These are phyloP conservation scores for Drosophila longiperda DNA, from an alignment of 2,888 invertebrate species.

Conservation along the genomic window DNA sequence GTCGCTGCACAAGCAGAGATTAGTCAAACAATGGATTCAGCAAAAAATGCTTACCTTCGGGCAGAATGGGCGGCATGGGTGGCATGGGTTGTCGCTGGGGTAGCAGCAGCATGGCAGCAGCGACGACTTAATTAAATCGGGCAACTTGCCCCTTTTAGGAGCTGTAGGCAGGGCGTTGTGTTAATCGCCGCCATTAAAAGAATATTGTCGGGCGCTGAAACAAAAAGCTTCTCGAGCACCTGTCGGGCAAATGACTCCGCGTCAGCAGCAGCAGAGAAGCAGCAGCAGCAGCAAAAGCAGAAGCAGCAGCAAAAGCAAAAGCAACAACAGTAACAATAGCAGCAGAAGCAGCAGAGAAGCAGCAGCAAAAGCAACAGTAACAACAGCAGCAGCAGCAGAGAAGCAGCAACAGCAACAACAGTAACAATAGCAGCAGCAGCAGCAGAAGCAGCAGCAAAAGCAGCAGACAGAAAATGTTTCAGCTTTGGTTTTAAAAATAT, in stretches of 20 bases:
- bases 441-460: background rate
- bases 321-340: no score
- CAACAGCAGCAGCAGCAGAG: slow-evolving; percentile 7
- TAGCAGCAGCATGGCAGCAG: slow-evolving; percentile 28
- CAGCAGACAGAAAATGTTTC: slow-evolving; percentile 8
- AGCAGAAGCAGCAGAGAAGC: background rate
- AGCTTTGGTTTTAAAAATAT: slow-evolving; percentile 44
- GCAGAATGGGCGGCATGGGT: background rate
- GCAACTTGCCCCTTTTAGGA: slow-evolving; percentile 13
- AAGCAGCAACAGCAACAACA: slow-evolving; percentile 1
- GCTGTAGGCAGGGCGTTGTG: slow-evolving; percentile 31
- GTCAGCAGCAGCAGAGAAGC: slow-evolving; percentile 8
- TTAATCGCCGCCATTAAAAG: slow-evolving; percentile 78
- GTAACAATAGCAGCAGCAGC: slow-evolving; percentile 1
- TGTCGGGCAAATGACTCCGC: slow-evolving; percentile 37
- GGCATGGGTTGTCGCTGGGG: slow-evolving; percentile 9
- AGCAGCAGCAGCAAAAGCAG: background rate
- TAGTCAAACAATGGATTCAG: slow-evolving; percentile 78
- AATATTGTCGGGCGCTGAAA: slow-evolving; percentile 75
- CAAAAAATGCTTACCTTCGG: slow-evolving; percentile 54
- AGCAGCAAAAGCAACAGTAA: slow-evolving; percentile 6
- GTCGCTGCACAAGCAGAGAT: slow-evolving; percentile 70
- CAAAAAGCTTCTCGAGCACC: slow-evolving; percentile 65
- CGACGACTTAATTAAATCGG: slow-evolving; percentile 79
- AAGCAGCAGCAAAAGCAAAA: no score